Percentiles rank a stretch among this genome's conserved stretches.
These are phyloP conservation scores for Fragum fragum DNA, from an alignment of 2,888 invertebrate species.

Conservation along the genomic window DNA sequence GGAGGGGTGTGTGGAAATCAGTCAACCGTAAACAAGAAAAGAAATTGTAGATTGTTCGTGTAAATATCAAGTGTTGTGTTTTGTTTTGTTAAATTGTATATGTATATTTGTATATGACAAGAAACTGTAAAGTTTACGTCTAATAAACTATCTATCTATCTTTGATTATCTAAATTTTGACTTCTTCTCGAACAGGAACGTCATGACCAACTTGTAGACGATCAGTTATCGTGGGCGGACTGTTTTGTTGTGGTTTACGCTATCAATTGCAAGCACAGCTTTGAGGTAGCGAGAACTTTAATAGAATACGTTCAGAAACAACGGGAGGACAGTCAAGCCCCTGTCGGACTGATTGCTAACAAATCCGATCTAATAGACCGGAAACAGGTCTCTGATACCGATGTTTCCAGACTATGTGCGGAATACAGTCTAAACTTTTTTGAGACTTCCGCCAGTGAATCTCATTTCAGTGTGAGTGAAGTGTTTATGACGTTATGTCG, in stretches of 20 bases:
- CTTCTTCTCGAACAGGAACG: background rate
- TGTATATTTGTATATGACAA: too few relatives aligned
- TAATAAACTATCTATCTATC: too few relatives aligned
- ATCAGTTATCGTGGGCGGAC: slow-evolving; percentile 81
- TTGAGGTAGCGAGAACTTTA: slow-evolving; percentile 70
- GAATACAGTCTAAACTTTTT: slow-evolving; percentile 75
- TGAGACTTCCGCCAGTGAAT: slow-evolving; percentile 79
- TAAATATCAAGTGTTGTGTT: too few relatives aligned
- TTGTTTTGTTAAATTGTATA: too few relatives aligned
- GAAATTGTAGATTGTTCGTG: too few relatives aligned
- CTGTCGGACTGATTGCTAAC: slow-evolving; percentile 78
- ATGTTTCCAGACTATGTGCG: slow-evolving; percentile 70
- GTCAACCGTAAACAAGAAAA: too few relatives aligned
- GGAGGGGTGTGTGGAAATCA: too few relatives aligned
- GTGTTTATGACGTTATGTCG: slow-evolving; percentile 72
- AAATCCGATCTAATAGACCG: slow-evolving; percentile 81
- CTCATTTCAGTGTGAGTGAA: slow-evolving; percentile 71
- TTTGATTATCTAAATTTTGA: too few relatives aligned
- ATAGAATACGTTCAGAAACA: slow-evolving; percentile 71
- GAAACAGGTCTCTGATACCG: slow-evolving; percentile 73
- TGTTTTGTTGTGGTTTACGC: slow-evolving; percentile 81
- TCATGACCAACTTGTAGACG: slow-evolving; percentile 51
- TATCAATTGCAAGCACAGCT: slow-evolving; percentile 75
- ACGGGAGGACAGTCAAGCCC: slow-evolving; percentile 71
- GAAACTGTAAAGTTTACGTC: too few relatives aligned